A percentile compares a stretch with the other conserved stretches of the same genome.
Evolutionary conservation across 1,140 invertebrate genomes (phyloP).

Genomic region (Polyergus mexicanus): DNA sequence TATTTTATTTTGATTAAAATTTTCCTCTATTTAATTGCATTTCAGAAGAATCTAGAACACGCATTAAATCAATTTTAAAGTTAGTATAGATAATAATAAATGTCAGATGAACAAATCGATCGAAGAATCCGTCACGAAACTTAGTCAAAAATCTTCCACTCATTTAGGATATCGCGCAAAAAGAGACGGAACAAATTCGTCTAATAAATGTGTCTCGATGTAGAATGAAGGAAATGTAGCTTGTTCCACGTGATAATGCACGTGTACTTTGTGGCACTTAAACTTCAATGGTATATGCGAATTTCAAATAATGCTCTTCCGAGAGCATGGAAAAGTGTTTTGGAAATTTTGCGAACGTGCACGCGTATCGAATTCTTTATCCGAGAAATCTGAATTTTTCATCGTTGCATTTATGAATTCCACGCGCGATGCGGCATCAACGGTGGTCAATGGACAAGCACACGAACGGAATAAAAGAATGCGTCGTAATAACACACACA

Average conservation of each 20-base stretch:
- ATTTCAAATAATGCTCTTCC: background rate
- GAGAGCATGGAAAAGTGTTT: slow-evolving; percentile 35
- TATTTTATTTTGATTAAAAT: background rate
- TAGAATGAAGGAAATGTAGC: slow-evolving; percentile 39
- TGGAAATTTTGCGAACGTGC: background rate
- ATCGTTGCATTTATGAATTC: slow-evolving; percentile 2
- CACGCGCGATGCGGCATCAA: background rate
- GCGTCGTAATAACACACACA: background rate
- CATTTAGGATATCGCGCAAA: background rate
- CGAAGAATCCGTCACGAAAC: slow-evolving; percentile 4
- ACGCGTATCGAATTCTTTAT: slow-evolving; percentile 2
- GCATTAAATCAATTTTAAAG: background rate
- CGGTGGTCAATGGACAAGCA: background rate
- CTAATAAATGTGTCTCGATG: slow-evolving; percentile 24
- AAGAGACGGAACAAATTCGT: slow-evolving; percentile 27
- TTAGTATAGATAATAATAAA: background rate
- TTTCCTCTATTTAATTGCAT: background rate
- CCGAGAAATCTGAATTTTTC: background rate
- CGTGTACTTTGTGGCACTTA: slow-evolving; percentile 44
- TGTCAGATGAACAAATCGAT: background rate
- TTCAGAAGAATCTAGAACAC: background rate
- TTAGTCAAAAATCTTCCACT: background rate
- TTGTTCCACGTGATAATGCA: slow-evolving; percentile 50
- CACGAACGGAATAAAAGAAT: background rate
- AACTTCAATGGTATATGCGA: background rate